These are phyloP conservation scores for Tokudaia tokunoshimensis DNA, from an alignment of 2,797 vertebrate genomes.

Conservation along the genomic window DNA sequence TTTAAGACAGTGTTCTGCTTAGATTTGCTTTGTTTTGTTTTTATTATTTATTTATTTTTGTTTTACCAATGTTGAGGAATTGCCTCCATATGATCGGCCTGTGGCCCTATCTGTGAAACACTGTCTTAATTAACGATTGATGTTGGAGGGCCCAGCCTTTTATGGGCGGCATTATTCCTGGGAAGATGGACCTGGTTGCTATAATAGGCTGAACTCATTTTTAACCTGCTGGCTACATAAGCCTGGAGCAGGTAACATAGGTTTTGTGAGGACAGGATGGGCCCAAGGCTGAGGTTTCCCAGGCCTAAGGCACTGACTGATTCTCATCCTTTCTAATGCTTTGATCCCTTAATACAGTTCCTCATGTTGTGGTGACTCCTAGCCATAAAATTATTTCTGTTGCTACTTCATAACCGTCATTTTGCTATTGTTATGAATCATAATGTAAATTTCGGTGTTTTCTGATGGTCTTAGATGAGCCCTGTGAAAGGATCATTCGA, in stretches of 20 bases:
- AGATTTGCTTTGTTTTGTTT: neutral
- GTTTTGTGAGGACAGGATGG: neutral
- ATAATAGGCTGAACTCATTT: neutral
- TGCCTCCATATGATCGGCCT: neutral
- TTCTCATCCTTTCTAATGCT: neutral
- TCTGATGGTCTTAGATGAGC: neutral
- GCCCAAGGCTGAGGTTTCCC: neutral
- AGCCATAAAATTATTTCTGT: too few relatives aligned
- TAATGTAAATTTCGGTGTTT: neutral
- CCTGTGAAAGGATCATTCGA: neutral
- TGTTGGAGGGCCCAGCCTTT: too few relatives aligned
- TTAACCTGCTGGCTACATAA: neutral
- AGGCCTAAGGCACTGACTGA: neutral
- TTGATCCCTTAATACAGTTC: too few relatives aligned
- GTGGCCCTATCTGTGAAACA: neutral
- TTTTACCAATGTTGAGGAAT: neutral
- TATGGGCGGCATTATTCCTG: neutral
- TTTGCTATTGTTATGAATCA: too few relatives aligned
- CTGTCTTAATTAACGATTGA: neutral
- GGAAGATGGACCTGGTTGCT: neutral
- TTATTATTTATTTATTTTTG: neutral
- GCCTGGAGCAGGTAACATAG: neutral
- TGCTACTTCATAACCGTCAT: too few relatives aligned
- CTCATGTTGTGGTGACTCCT: too few relatives aligned
- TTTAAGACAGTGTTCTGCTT: neutral